Evolutionary conservation across 2,888 invertebrate species (phyloP), one percentile per base, ranked within the genome.

Genomic region (Agrilus biguttatus): DNA sequence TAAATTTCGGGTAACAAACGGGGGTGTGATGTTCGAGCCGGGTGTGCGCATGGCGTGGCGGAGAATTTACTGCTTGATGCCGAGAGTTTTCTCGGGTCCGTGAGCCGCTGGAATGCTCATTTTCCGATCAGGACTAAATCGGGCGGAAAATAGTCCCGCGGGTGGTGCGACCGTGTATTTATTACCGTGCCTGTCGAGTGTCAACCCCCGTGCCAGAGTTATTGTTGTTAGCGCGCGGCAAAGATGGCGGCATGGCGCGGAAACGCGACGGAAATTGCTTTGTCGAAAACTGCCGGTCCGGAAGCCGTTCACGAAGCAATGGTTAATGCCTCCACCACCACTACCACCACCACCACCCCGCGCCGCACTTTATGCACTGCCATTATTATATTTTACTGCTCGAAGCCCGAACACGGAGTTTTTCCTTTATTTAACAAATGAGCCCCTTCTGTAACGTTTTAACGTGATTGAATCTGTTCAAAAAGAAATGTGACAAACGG

Each of bases 91-190:
- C 54, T 52, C 55, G 54, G 53, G 53, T 51, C 53, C 51, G 53
- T 54, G 57, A 48, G 51, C 51, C 51, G 48, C 50, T 50, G 58
- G 58, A 58, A 58, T 58, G 57, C 58, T 58, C 57, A 58, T 58
- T 53, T 53, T 53, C 53, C 51, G 52, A 53, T 53, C 53, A 53
- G 50, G 45, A 45, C 48, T 53, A 52, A 53, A 53, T 53, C 53
- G 53, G 52, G 46, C 47, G 52, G 53, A 53, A 53, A 53, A 53
- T 53, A 52, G 50, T 40, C 47, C 48, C 46, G 48, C 48, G 46
- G 45, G 43, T 35, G 37, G 42, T 47, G 45, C 48, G 45, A 46
- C 46, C 48, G 49, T 28, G 28, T 50, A 51, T 51, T 51, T 50
- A 51, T 51, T 51, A 49, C 51, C 41, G 28, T 10, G 28, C 28